Evolutionary conservation across 2,888 invertebrate genomes (phyloP).

Genomic region (Creontiades dilutus): DNA sequence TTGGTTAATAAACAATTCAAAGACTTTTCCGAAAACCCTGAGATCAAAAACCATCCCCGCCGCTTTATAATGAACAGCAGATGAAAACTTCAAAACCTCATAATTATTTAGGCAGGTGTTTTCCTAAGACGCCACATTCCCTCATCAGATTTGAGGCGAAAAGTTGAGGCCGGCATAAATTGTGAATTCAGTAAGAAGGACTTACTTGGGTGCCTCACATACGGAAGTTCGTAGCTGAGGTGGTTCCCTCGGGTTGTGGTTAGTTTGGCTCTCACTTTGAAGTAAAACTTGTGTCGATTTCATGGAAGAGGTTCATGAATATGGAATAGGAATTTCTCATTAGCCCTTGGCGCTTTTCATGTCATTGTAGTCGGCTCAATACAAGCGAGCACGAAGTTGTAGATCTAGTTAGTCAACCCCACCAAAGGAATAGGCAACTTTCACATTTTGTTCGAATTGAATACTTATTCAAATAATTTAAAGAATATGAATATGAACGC

Average conservation of each 20-base stretch:
- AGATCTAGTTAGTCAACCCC: too few species aligned
- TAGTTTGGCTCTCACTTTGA: constrained; percentile 22
- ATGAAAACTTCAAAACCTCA: background rate
- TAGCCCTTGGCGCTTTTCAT: constrained; percentile 27
- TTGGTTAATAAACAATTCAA: too few species aligned
- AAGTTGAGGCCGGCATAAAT: background rate
- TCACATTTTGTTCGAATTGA: too few species aligned
- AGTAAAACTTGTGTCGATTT: constrained; percentile 35
- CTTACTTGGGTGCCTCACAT: background rate
- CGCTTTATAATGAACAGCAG: too few species aligned
- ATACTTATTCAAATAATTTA: too few species aligned
- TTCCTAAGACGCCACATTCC: background rate
- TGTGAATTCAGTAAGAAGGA: constrained; percentile 46
- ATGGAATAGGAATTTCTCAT: constrained; percentile 28
- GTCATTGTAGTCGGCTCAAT: constrained; percentile 11
- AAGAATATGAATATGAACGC: too few species aligned
- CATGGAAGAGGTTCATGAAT: constrained; percentile 43
- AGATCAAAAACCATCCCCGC: too few species aligned
- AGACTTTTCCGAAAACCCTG: too few species aligned
- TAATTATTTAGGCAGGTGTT: background rate
- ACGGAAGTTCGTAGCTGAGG: constrained; percentile 34
- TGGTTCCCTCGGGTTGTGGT: constrained; percentile 30
- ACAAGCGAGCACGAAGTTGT: too few species aligned
- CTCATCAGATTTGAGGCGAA: constrained; percentile 37
- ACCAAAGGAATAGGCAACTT: too few species aligned